Percentiles rank a stretch among this genome's conserved stretches.
Conservation (phyloP, 2,888 invertebrate species). For the Malacosoma neustria region DNA sequence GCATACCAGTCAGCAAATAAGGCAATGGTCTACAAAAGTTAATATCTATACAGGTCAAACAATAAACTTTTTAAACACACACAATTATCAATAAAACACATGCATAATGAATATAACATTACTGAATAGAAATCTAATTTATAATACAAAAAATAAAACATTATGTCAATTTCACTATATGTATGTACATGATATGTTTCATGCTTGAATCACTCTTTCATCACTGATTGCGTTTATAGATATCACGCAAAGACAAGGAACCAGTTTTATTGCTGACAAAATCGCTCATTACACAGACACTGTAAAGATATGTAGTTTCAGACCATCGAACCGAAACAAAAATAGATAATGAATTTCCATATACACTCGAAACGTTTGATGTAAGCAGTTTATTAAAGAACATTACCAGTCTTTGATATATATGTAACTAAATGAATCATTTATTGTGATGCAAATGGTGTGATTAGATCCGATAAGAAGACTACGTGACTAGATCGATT, state of each 20-base stretch:
- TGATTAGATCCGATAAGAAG: neutral
- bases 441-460: neutral
- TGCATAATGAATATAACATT: too few species aligned
- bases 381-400: neutral
- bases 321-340: neutral
- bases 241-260: neutral
- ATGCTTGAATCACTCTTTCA: neutral
- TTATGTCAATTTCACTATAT: neutral
- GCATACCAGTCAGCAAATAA: too few species aligned
- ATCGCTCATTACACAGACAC: neutral
- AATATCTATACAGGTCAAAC: too few species aligned
- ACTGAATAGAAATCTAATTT: too few species aligned
- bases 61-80: too few species aligned
- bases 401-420: neutral
- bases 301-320: neutral
- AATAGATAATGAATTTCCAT: neutral
- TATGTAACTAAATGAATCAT: neutral
- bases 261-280: neutral
- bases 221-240: neutral
- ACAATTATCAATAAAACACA: too few species aligned
- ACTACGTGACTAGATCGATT: neutral
- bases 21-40: too few species aligned
- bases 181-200: neutral
- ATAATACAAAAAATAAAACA: neutral
- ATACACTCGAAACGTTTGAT: neutral